phyloP scores from a whole-genome alignment of 1,140 invertebrate species.

The Drosophila nasuta region DNA sequence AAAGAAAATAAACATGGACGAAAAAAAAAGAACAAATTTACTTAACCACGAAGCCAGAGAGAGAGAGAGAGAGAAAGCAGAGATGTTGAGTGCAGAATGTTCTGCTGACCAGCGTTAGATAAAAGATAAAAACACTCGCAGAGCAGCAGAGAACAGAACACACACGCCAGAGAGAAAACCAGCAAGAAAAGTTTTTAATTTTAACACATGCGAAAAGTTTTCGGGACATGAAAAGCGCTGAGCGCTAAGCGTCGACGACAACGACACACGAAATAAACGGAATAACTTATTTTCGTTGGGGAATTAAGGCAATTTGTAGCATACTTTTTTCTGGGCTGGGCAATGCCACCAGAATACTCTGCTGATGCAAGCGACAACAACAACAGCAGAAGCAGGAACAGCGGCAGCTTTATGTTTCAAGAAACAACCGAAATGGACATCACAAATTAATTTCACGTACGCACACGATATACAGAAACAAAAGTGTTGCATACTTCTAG shows the following conservation, averaged over 20 bases:
- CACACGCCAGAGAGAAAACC: conserved; percentile 11
- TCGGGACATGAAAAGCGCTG: conserved; percentile 31
- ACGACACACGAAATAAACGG: conserved; percentile 50
- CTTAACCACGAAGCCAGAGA: conserved; percentile 34
- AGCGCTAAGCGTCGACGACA: conserved; percentile 34
- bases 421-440: conserved; percentile 46
- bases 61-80: background rate
- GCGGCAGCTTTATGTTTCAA: conserved; percentile 23
- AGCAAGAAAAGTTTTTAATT: conserved; percentile 66
- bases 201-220: conserved; percentile 68
- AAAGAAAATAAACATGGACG: conserved; percentile 29
- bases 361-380: conserved; percentile 29
- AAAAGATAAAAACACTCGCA: conserved; percentile 47
- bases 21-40: conserved; percentile 51
- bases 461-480: background rate
- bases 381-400: background rate
- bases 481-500: conserved; percentile 27
- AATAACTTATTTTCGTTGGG: conserved; percentile 65
- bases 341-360: conserved; percentile 22
- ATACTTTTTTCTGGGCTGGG: conserved; percentile 52
- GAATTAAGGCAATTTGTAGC: conserved; percentile 70
- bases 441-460: conserved; percentile 65
- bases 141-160: conserved; percentile 8
- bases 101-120: conserved; percentile 35
- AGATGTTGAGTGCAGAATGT: background rate